Percentiles rank a stretch among this genome's conserved stretches.
Evolutionary conservation across 2,113 vertebrate species (phyloP).

Genomic region (Anas platyrhynchos): DNA sequence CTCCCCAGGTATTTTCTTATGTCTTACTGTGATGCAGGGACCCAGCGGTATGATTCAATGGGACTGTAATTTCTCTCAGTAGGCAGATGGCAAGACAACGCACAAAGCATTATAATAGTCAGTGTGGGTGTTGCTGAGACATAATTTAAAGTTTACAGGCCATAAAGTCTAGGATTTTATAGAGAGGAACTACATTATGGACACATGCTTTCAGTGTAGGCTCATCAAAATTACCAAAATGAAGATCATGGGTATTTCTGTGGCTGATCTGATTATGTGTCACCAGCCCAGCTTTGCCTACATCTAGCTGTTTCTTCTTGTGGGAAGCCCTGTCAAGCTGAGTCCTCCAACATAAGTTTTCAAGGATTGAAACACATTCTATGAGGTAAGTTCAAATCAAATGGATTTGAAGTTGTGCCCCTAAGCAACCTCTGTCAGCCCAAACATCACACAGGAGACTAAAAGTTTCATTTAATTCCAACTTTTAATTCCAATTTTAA

Average conservation of each 20-base stretch:
- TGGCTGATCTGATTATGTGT: background rate
- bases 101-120: constrained; percentile 66
- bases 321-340: background rate
- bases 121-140: constrained; percentile 20
- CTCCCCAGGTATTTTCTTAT: background rate
- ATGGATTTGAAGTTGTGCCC: background rate
- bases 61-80: constrained; percentile 49
- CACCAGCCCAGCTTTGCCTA: background rate
- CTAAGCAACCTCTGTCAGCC: background rate
- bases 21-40: constrained; percentile 3
- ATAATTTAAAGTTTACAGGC: constrained; percentile 61
- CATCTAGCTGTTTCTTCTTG: background rate
- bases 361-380: background rate
- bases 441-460: background rate
- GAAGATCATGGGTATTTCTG: constrained; percentile 5
- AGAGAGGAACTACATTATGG: constrained; percentile 45
- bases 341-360: background rate
- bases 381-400: background rate
- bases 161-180: constrained; percentile 57
- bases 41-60: background rate
- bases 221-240: constrained; percentile 45
- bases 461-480: background rate
- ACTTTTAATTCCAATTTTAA: background rate
- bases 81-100: constrained; percentile 68
- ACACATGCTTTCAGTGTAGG: background rate